A percentile compares a stretch with the other conserved stretches of the same genome.
phyloP scores from a whole-genome alignment of 2,113 vertebrate species.

The Coregonus clupeaformis region DNA sequence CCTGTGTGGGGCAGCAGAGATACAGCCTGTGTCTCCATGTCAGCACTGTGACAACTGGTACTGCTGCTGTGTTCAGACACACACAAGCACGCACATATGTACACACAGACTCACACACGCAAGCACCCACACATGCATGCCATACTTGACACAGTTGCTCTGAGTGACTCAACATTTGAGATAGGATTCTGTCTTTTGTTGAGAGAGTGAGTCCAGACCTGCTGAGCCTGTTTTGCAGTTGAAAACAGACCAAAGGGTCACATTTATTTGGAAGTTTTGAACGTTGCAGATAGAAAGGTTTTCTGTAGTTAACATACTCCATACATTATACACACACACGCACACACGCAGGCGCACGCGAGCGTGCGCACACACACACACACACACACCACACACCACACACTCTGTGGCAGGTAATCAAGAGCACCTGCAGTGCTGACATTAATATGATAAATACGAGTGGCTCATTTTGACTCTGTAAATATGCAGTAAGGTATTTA shows the following conservation, averaged over 20 bases:
- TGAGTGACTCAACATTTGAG: not conserved
- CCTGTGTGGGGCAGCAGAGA: slow-evolving; percentile 75
- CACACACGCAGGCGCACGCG: not conserved
- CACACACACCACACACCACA: slow-evolving; percentile 16
- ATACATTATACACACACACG: slow-evolving; percentile 1
- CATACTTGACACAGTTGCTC: slow-evolving; percentile 27
- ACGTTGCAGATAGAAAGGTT: too few species aligned
- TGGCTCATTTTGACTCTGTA: slow-evolving; percentile 55
- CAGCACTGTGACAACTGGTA: slow-evolving; percentile 27
- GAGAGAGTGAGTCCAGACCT: too few species aligned
- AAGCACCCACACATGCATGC: slow-evolving; percentile 12
- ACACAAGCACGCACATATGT: not conserved
- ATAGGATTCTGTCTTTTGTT: not conserved
- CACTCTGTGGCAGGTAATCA: slow-evolving; percentile 32
- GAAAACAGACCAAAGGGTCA: too few species aligned
- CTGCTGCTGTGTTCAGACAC: slow-evolving; percentile 40
- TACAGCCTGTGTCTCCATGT: slow-evolving; percentile 48
- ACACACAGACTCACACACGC: not conserved
- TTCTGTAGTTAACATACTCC: not conserved
- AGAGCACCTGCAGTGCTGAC: slow-evolving; percentile 63
- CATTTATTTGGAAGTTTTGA: too few species aligned
- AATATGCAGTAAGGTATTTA: slow-evolving; percentile 55
- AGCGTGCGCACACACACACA: slow-evolving; percentile 6
- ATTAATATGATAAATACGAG: slow-evolving; percentile 63
- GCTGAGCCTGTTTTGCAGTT: too few species aligned